Evolutionary conservation across 2,888 invertebrate genomes (phyloP), one percentile per base, ranked within the genome.

Genomic region (Quadriops clusia): DNA sequence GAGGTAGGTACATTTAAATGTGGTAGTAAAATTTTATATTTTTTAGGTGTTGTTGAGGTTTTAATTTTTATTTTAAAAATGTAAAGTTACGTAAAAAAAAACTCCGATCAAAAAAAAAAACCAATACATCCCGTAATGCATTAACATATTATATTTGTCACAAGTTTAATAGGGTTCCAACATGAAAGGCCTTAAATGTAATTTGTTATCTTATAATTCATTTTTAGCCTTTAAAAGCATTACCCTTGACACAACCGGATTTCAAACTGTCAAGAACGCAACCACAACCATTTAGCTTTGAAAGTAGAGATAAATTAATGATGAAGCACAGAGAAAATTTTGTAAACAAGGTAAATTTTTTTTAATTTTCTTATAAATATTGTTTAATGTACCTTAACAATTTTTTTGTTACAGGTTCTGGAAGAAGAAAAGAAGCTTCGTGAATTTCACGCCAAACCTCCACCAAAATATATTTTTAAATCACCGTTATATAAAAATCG

Each of bases 401-500:
- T 29, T 39, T 29, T 42, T 35, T 38, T 28, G 39, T 49, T 18
- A 26, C n/a, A 45, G 53, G 60, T 67, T 34, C 50, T 72, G 11
- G 72, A 76, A 38, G 70, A 73, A 36, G 63, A 66, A 36, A 74
- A 68, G 43, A 70, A 73, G 50, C 64, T 68, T 1, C 59, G 68
- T 1, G 69, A 70, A 40, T 84, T 84, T 46, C 77, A 76, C 54
- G 83, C 83, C 0, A 72, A 74, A 28, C 79, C 79, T 1, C 50
- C 74, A 8, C 81, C 81, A 1, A 53, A 51, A 36, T 35, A 28
- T 14, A 15, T 38, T 6, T 32, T 22, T 14, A 28, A 32, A 12
- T 24, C 7, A 14, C 27, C 11, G 17, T 25, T 9, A 12, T 16
- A 11, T 10, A 16, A 20, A 10, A 28, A 27, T 6, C 31, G 27